Evolutionary conservation across 2,888 invertebrate genomes (phyloP).

Genomic region (Platynereis dumerilii): DNA sequence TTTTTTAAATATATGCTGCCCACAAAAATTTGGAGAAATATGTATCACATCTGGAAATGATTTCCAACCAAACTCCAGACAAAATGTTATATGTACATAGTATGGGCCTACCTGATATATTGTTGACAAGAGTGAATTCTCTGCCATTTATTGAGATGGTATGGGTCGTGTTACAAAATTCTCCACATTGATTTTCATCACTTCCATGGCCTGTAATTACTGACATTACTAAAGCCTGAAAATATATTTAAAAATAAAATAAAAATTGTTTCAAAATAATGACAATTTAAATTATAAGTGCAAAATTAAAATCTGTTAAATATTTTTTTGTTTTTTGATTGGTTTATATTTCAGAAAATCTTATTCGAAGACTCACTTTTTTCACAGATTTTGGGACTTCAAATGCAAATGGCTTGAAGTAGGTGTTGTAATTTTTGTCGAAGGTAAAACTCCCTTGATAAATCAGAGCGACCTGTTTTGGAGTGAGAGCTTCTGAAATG

Average conservation of each 20-base stretch:
- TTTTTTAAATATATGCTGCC: too few species aligned
- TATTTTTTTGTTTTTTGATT: too few species aligned
- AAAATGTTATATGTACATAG: too few species aligned
- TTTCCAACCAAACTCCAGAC: too few species aligned
- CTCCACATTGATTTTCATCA: slow-evolving; percentile 51
- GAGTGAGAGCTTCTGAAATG: background rate
- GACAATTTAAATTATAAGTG: background rate
- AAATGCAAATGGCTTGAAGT: slow-evolving; percentile 40
- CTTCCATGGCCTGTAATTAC: slow-evolving; percentile 52
- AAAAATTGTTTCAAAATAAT: background rate
- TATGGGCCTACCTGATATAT: slow-evolving; percentile 15
- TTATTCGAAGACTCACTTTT: slow-evolving; percentile 28
- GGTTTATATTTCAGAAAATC: slow-evolving; percentile 4
- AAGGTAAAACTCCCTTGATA: slow-evolving; percentile 35
- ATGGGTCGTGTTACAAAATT: slow-evolving; percentile 50
- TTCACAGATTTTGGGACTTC: slow-evolving; percentile 33
- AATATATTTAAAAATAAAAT: slow-evolving; percentile 1
- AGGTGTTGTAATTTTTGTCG: slow-evolving; percentile 42
- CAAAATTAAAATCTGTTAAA: background rate
- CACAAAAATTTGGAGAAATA: too few species aligned
- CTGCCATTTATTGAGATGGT: slow-evolving; percentile 41
- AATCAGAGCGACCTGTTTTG: background rate
- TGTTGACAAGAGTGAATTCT: slow-evolving; percentile 12
- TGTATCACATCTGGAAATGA: too few species aligned
- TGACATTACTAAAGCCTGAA: slow-evolving; percentile 41